These are phyloP conservation scores for Formica exsecta DNA, from an alignment of 1,140 invertebrate species.

Conservation along the genomic window DNA sequence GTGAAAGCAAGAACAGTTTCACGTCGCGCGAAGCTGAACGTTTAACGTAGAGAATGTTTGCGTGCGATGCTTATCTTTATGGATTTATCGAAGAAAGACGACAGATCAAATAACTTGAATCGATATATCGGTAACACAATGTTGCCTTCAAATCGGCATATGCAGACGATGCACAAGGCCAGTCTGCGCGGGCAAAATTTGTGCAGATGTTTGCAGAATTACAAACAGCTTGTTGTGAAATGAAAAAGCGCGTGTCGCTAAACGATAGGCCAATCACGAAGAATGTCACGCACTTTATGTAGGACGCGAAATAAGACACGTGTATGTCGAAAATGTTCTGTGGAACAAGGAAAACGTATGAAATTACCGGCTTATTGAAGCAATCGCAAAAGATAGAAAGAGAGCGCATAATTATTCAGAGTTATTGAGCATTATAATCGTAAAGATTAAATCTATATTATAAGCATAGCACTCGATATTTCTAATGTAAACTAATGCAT, in stretches of 20 bases:
- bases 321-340: constrained; percentile 33
- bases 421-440: background rate
- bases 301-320: constrained; percentile 27
- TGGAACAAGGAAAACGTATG: constrained; percentile 21
- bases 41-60: background rate
- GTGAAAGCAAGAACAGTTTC: constrained; percentile 75
- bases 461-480: background rate
- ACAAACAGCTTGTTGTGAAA: constrained; percentile 51
- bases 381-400: background rate
- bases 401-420: background rate
- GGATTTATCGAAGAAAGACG: background rate
- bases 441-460: background rate
- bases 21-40: constrained; percentile 41
- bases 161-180: constrained; percentile 36
- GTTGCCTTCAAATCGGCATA: constrained; percentile 5
- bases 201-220: constrained; percentile 58
- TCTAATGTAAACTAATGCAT: background rate
- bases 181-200: constrained; percentile 36
- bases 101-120: background rate
- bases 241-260: constrained; percentile 52
- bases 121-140: constrained; percentile 15
- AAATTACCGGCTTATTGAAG: background rate
- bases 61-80: background rate
- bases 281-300: constrained; percentile 54
- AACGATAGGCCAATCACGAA: constrained; percentile 49